Percentiles rank a stretch among this genome's conserved stretches.
These are phyloP conservation scores for Phymastichus coffea DNA, from an alignment of 1,140 invertebrate genomes.

Conservation along the genomic window DNA sequence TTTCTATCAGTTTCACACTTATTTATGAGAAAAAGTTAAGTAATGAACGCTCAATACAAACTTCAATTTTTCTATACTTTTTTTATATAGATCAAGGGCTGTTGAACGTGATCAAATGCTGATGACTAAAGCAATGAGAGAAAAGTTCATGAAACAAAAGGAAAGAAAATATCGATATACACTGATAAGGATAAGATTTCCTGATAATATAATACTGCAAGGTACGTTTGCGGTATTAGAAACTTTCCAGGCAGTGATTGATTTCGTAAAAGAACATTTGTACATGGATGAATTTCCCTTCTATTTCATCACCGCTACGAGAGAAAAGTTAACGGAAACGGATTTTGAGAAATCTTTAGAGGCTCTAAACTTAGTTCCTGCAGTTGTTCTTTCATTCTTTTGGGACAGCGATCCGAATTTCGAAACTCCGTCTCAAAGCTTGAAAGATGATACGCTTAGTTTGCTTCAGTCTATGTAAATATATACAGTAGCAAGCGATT, in stretches of 20 bases:
- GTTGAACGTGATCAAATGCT: slow-evolving; percentile 80
- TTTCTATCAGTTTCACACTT: neutral
- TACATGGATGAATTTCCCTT: slow-evolving; percentile 66
- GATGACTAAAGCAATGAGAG: slow-evolving; percentile 89
- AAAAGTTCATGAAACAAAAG: slow-evolving; percentile 78
- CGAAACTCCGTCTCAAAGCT: slow-evolving; percentile 61
- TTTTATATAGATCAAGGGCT: slow-evolving; percentile 65
- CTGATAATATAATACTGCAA: slow-evolving; percentile 82
- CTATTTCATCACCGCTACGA: slow-evolving; percentile 63
- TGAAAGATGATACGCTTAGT: slow-evolving; percentile 75
- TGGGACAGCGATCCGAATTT: slow-evolving; percentile 56
- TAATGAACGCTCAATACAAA: neutral
- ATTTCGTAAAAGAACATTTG: slow-evolving; percentile 75
- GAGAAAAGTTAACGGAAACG: slow-evolving; percentile 62
- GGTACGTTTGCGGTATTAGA: slow-evolving; percentile 83
- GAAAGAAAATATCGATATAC: slow-evolving; percentile 82
- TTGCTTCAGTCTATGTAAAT: too few relatives aligned
- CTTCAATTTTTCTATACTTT: neutral
- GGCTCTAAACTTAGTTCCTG: slow-evolving; percentile 74
- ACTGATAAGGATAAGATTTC: slow-evolving; percentile 82
- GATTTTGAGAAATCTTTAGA: slow-evolving; percentile 68
- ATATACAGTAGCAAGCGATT: slow-evolving; percentile 17
- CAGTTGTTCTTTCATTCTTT: slow-evolving; percentile 70
- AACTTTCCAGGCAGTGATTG: slow-evolving; percentile 66
- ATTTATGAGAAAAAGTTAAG: too few relatives aligned